Evolutionary conservation across 2,888 invertebrate species (phyloP).

Genomic region (Oscheius sp.): DNA sequence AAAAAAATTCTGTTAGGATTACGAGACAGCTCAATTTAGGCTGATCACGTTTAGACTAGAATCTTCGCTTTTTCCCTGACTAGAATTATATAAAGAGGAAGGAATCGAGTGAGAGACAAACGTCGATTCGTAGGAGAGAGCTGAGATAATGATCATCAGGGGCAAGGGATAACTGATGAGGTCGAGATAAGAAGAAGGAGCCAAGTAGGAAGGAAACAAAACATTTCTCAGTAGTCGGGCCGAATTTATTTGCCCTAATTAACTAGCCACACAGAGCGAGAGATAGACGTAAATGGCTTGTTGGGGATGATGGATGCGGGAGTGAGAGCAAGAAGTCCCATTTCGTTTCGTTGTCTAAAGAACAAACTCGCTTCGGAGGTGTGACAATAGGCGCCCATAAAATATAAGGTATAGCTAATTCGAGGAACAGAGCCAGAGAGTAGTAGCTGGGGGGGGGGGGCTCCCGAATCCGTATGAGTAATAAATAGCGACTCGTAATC

Average conservation of each 20-base stretch:
- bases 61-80: too few species aligned
- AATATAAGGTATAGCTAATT: too few species aligned
- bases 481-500: constrained; percentile 4
- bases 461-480: neutral
- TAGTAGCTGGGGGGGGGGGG: too few species aligned
- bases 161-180: constrained; percentile 8
- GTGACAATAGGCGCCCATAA: too few species aligned
- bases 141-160: constrained; percentile 10
- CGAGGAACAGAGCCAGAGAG: too few species aligned
- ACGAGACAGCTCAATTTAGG: too few species aligned
- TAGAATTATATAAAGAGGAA: neutral
- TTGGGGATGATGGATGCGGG: neutral
- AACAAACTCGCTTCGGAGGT: neutral
- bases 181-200: too few species aligned
- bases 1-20: too few species aligned
- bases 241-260: neutral
- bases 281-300: neutral
- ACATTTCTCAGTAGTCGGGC: too few species aligned
- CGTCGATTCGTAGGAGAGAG: neutral
- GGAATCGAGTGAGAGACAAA: neutral
- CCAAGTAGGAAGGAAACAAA: too few species aligned
- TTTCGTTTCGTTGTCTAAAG: neutral
- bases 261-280: neutral
- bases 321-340: neutral
- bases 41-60: too few species aligned